These are phyloP conservation scores for Lochmaea capreae DNA, from an alignment of 2,888 invertebrate species.

Conservation along the genomic window DNA sequence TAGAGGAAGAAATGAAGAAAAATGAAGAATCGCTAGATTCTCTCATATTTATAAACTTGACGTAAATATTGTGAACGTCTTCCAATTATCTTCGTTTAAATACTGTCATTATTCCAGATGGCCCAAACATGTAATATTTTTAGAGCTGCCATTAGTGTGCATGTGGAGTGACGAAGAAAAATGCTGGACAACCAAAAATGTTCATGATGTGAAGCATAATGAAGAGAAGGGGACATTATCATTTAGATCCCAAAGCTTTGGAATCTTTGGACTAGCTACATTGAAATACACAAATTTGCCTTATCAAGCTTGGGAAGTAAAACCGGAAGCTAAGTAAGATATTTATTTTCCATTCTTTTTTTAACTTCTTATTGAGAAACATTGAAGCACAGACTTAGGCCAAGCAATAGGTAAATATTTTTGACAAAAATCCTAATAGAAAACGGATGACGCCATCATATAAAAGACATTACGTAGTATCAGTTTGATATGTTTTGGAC, in stretches of 20 bases:
- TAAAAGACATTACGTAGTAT: too few species aligned
- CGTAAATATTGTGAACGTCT: slow-evolving; percentile 65
- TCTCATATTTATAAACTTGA: slow-evolving; percentile 76
- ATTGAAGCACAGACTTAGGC: too few species aligned
- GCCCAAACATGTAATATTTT: slow-evolving; percentile 61
- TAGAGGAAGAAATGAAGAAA: slow-evolving; percentile 81
- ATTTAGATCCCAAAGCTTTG: slow-evolving; percentile 78
- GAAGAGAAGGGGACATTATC: slow-evolving; percentile 85
- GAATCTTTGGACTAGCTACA: slow-evolving; percentile 78
- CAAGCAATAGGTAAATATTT: too few species aligned
- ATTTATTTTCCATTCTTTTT: slow-evolving; percentile 7
- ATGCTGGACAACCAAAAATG: slow-evolving; percentile 59
- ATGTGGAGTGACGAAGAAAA: slow-evolving; percentile 58
- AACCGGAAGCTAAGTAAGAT: slow-evolving; percentile 73
- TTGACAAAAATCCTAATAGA: too few species aligned
- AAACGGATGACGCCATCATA: too few species aligned
- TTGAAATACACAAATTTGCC: slow-evolving; percentile 84
- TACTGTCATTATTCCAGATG: slow-evolving; percentile 50
- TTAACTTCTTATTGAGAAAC: neutral
- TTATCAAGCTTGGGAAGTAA: slow-evolving; percentile 87
- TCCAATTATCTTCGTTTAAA: neutral
- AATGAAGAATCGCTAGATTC: slow-evolving; percentile 81
- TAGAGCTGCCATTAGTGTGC: slow-evolving; percentile 61
- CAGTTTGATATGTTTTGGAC: too few species aligned
- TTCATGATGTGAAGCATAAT: slow-evolving; percentile 75